Base-by-base conservation (phyloP, 1,140 invertebrate genomes). In the Hydropsyche tenuis region DNA sequence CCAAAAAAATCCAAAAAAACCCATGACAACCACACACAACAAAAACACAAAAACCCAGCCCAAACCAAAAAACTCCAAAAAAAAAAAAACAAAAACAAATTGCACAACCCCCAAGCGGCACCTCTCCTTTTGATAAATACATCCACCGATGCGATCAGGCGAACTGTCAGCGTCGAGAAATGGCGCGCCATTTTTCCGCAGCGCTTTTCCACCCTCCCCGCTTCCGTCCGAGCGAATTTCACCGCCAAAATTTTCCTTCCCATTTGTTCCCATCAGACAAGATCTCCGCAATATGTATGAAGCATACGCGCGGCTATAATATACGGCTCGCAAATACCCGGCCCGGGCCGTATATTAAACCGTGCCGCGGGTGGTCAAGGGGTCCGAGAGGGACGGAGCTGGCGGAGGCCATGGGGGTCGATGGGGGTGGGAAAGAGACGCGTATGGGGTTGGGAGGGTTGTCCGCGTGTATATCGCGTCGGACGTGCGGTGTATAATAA, bases 401-500 rank as follows among this genome's bases (percentile, higher is more conserved):
- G n/a, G 82, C 83, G 82, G 83, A 83, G 84, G 84, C 84, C 84
- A 84, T 84, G 84, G 80, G 81, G 80, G 37, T 78, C 74, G 78
- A 74, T 73, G 30, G 81, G 80, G 46, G 78, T 75, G 78, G 72
- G 73, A 37, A 51, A 71, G 63, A 70, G 66, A 73, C 66, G 63
- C n/a, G n/a, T n/a, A n/a, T n/a, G 53, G 64, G 30, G 51, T 76
- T 72, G 76, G 73, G 74, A 72, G 78, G 78, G 78, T 78, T 78
- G 80, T 78, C 80, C 79, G 14, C 18, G 3, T n/a, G n/a, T 37
- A 37, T 37, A 37, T 37, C 65, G 25, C 12, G 69, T 69, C 72
- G 79, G 81, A 85, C 84, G 84, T 85, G 84, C 83, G 82, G 83
- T 83, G 84, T 85, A 85, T 85, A 85, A 85, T 85, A 85, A 85